Evolutionary conservation across 2,888 invertebrate species (phyloP), one percentile per base, ranked within the genome.

Genomic region (Acanthosepion esculentum): DNA sequence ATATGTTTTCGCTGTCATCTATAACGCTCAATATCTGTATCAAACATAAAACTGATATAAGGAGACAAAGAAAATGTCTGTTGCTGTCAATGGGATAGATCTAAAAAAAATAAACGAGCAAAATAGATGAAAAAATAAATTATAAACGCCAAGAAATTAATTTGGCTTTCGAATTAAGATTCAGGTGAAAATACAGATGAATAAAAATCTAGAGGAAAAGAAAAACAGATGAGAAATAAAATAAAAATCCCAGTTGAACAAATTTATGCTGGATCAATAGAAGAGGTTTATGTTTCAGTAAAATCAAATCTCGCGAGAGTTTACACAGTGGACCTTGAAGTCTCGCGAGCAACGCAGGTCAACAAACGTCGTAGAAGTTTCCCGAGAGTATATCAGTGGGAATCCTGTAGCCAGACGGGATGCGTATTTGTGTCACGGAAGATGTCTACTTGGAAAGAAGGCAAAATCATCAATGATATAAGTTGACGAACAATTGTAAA

Each of bases 301-400:
- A n/a, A 78, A 78, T 78, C 29, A 78, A 78, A 78, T 78, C 78
- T 78, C 78, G n/a, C 78, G 78, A 29, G 78, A 78, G 78, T n/a
- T 78, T 78, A 10, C n/a, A 10, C 78, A 26, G 26, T 8, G 4
- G 78, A 78, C n/a, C n/a, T 8, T n/a, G 10, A n/a, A 78, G 78
- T 78, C 78, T 78, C 78, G n/a, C 3, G 78, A 12, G 78, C 41
- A 41, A 78, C n/a, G 78, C 78, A 78, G 78, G 78, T 78, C 78
- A 78, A n/a, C 78, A 78, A 78, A 29, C n/a, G n/a, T 7, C 2
- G 15, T 78, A 78, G 6, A 78, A 12, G 2, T 78, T 29, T 78
- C 78, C 78, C 78, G 78, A n/a, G n/a, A 78, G 78, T 78, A 78
- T 12, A 78, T n/a, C 78, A 78, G 10, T 78, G n/a, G n/a, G n/a